Evolutionary conservation across 2,113 vertebrate genomes (phyloP).

Genomic region (human): DNA sequence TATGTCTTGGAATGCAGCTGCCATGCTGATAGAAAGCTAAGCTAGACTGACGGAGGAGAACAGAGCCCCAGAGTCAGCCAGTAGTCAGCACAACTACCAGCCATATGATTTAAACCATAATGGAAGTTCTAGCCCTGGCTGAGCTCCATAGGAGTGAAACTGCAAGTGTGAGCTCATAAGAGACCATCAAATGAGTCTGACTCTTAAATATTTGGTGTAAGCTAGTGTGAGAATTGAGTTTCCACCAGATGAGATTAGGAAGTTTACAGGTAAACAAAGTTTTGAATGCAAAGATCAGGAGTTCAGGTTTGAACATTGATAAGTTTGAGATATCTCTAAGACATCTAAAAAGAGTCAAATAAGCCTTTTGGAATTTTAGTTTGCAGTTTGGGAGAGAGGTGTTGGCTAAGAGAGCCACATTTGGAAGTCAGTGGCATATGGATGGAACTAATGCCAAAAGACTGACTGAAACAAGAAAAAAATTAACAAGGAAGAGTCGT

Average conservation of each 20-base stretch:
- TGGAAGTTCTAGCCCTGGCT: not conserved
- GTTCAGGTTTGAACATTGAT: not conserved
- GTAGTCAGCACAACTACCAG: not conserved
- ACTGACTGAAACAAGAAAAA: not conserved
- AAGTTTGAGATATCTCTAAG: not conserved
- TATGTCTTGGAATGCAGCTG: not conserved
- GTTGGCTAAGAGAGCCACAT: not conserved
- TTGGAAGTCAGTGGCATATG: not conserved
- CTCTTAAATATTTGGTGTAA: not conserved
- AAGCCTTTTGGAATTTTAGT: not conserved
- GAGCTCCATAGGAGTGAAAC: not conserved
- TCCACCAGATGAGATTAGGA: not conserved
- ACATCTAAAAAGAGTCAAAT: not conserved
- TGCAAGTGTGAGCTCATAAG: not conserved
- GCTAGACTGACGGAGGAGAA: not conserved
- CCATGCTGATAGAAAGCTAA: not conserved
- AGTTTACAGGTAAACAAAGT: not conserved
- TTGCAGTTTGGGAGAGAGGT: not conserved
- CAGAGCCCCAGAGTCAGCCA: too few relatives aligned
- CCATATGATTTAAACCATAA: not conserved
- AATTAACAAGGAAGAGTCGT: not conserved
- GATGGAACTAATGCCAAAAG: not conserved
- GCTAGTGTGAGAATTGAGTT: not conserved
- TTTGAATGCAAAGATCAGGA: not conserved
- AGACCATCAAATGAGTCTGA: not conserved